Percentiles rank a stretch among this genome's conserved stretches.
These are phyloP conservation scores for Operophtera brumata DNA, from an alignment of 2,888 invertebrate species.

Conservation along the genomic window DNA sequence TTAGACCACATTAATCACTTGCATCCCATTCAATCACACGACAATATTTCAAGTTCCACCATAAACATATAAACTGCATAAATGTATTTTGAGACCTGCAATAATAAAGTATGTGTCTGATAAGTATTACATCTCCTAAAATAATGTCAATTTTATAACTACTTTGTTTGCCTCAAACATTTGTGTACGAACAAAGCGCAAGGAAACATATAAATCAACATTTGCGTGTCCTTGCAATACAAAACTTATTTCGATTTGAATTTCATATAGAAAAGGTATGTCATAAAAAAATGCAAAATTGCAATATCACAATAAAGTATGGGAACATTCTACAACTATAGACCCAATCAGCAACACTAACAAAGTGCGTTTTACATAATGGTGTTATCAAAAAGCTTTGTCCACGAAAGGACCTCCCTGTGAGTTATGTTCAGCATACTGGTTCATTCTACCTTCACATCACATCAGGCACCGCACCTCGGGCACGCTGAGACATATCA, in stretches of 20 bases:
- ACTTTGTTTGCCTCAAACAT: conserved; percentile 5
- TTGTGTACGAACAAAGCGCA: conserved; percentile 3
- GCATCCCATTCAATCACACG: conserved; percentile 37
- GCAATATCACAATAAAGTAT: conserved; percentile 18
- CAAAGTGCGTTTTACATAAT: background rate
- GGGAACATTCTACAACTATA: background rate
- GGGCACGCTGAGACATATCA: too few relatives aligned
- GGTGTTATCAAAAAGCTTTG: background rate
- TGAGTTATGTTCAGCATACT: background rate
- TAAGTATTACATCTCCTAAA: background rate
- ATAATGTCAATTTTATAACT: conserved; percentile 9
- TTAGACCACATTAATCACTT: conserved; percentile 33
- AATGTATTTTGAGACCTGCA: conserved; percentile 22
- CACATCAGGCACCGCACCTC: background rate
- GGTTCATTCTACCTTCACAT: too few relatives aligned
- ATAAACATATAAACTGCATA: conserved; percentile 17
- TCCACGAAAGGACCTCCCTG: background rate
- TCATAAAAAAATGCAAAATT: conserved; percentile 10
- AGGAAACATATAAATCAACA: conserved; percentile 5
- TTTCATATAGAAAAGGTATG: background rate
- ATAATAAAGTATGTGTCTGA: conserved; percentile 10
- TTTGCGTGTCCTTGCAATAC: conserved; percentile 12
- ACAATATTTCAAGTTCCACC: conserved; percentile 10
- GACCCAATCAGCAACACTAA: background rate
- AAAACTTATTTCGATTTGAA: background rate